These are phyloP conservation scores for Plectrocnemia conspersa DNA, from an alignment of 1,140 invertebrate genomes.

Conservation along the genomic window DNA sequence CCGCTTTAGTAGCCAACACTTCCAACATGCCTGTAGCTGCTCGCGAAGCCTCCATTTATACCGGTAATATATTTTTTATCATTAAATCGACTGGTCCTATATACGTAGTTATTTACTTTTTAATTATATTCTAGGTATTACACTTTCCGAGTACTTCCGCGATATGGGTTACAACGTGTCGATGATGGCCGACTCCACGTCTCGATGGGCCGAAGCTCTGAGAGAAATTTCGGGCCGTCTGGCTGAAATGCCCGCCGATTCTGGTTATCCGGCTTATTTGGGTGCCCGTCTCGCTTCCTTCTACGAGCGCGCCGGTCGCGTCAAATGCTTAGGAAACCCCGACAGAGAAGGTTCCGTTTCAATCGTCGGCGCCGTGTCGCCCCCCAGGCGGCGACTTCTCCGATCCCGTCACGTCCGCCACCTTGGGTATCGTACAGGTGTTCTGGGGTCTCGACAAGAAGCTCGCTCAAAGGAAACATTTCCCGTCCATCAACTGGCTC, in stretches of 20 bases:
- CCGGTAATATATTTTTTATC: constrained; percentile 56
- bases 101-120: constrained; percentile 17
- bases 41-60: constrained; percentile 99
- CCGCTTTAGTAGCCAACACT: constrained; percentile 97
- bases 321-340: constrained; percentile 97
- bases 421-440: constrained; percentile 98
- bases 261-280: constrained; percentile 98
- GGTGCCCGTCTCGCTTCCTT: constrained; percentile 97
- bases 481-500: constrained; percentile 99
- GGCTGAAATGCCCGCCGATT: constrained; percentile 99
- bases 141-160: constrained; percentile 95
- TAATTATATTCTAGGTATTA: constrained; percentile 69
- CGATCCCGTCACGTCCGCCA: constrained; percentile 98
- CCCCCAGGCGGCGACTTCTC: constrained; percentile 99
- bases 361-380: constrained; percentile 99
- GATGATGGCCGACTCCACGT: constrained; percentile 99
- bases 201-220: constrained; percentile 99
- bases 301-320: constrained; percentile 97
- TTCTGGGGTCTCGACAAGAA: constrained; percentile 99
- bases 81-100: not conserved
- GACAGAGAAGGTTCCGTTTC: constrained; percentile 97
- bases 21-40: constrained; percentile 99
- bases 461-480: constrained; percentile 98
- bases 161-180: constrained; percentile 99
- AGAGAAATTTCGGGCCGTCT: constrained; percentile 99